Evolutionary conservation across 2,888 invertebrate genomes (phyloP).

Genomic region (Baccha elongata): DNA sequence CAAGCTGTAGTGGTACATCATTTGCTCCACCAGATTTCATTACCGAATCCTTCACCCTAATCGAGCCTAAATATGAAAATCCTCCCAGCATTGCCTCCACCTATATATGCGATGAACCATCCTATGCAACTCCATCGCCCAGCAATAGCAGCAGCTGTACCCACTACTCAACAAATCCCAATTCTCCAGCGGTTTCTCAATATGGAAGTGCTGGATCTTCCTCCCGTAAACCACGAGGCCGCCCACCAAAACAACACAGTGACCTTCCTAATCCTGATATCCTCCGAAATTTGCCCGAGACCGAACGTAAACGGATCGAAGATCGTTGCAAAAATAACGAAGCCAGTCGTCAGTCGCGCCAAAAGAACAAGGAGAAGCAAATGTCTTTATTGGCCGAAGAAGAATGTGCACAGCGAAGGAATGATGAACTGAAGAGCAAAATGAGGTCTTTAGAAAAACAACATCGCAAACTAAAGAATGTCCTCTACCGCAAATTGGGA

Average conservation of each 20-base stretch:
- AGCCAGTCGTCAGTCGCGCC: slow-evolving; percentile 79
- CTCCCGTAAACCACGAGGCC: slow-evolving; percentile 76
- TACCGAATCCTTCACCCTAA: slow-evolving; percentile 4
- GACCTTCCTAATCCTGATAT: slow-evolving; percentile 78
- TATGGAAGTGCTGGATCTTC: slow-evolving; percentile 23
- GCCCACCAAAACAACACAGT: slow-evolving; percentile 80
- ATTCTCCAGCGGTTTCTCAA: slow-evolving; percentile 50
- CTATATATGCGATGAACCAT: slow-evolving; percentile 46
- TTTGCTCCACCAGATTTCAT: slow-evolving; percentile 19
- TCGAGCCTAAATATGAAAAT: slow-evolving; percentile 50
- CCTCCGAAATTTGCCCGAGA: slow-evolving; percentile 75
- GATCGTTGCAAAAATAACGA: slow-evolving; percentile 81
- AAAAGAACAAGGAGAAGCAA: slow-evolving; percentile 79
- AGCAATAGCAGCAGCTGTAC: slow-evolving; percentile 55
- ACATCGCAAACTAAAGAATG: slow-evolving; percentile 25
- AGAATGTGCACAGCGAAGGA: slow-evolving; percentile 55
- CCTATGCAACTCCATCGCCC: slow-evolving; percentile 58
- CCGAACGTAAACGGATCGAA: slow-evolving; percentile 76
- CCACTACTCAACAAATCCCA: slow-evolving; percentile 56
- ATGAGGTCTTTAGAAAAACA: slow-evolving; percentile 5
- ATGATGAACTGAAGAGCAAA: slow-evolving; percentile 37
- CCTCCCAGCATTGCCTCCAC: slow-evolving; percentile 58
- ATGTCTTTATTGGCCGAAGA: slow-evolving; percentile 75
- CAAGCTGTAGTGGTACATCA: slow-evolving; percentile 18
- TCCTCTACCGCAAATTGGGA: slow-evolving; percentile 7